Percentiles rank a stretch among this genome's conserved stretches.
These are phyloP conservation scores for Eupithecia abbreviata DNA, from an alignment of 2,888 invertebrate species.

Conservation along the genomic window DNA sequence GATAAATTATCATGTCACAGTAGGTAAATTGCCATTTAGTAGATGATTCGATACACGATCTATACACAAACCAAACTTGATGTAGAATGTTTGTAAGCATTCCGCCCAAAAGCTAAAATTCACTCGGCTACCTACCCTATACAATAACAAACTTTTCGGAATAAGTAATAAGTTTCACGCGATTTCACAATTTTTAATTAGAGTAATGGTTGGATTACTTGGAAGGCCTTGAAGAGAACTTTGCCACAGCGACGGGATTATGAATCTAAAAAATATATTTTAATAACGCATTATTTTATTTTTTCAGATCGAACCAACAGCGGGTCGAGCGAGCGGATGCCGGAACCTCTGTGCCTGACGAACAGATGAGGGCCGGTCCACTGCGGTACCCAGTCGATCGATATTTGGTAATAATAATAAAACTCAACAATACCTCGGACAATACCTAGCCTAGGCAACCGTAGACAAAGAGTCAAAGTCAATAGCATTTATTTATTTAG, in stretches of 20 bases:
- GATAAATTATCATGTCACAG: not conserved
- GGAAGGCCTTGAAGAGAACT: not conserved
- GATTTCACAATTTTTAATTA: not conserved
- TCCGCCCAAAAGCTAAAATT: too few species aligned
- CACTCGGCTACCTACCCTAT: too few species aligned
- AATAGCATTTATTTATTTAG: too few species aligned
- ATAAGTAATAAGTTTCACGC: not conserved
- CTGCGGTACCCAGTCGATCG: constrained; percentile 77
- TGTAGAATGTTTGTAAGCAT: too few species aligned
- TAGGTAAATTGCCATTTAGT: not conserved
- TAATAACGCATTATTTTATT: constrained; percentile 37
- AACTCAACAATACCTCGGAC: not conserved
- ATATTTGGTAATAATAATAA: constrained; percentile 73
- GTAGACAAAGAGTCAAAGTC: not conserved
- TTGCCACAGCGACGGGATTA: not conserved
- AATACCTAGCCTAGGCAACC: not conserved
- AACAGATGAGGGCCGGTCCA: constrained; percentile 74
- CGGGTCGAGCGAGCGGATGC: constrained; percentile 69
- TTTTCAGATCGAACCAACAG: constrained; percentile 67
- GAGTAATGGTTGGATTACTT: not conserved
- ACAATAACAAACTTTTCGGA: too few species aligned
- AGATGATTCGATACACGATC: too few species aligned
- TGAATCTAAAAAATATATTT: not conserved
- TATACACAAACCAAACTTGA: too few species aligned
- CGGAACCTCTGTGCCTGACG: constrained; percentile 78